These are phyloP conservation scores for Petrocephalus schoutedeni DNA, from an alignment of 2,797 vertebrate species.

Conservation along the genomic window DNA sequence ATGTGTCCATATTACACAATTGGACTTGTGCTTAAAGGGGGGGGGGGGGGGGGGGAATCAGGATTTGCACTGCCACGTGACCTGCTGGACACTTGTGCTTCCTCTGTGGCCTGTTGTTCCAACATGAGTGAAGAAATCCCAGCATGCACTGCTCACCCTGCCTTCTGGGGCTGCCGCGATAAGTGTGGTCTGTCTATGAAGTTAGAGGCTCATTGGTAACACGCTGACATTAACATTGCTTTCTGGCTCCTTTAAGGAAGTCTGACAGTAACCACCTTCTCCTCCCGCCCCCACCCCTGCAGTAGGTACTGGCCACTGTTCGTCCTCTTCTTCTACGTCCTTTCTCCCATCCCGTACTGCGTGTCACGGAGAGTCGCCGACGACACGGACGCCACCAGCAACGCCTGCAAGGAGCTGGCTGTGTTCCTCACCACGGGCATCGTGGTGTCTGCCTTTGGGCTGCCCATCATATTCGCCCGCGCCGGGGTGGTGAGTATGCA, in stretches of 20 bases:
- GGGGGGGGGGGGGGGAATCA: too few species aligned
- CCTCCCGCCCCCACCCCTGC: constrained; percentile 25
- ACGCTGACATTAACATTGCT: neutral
- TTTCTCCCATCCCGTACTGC: constrained; percentile 93
- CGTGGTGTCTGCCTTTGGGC: constrained; percentile 92
- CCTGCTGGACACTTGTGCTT: neutral
- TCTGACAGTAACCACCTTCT: neutral
- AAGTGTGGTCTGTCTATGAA: neutral
- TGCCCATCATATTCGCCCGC: constrained; percentile 89
- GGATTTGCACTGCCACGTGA: neutral
- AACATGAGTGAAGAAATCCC: neutral
- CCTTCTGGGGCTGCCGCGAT: neutral
- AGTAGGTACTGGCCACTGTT: constrained; percentile 96
- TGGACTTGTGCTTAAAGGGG: neutral
- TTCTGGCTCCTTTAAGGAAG: neutral
- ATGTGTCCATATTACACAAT: neutral
- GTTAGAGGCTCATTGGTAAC: neutral
- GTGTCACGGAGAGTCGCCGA: constrained; percentile 88
- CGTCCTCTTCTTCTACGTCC: constrained; percentile 95
- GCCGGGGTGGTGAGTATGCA: constrained; percentile 70
- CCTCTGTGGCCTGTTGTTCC: neutral
- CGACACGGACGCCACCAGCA: constrained; percentile 90
- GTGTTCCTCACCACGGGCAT: constrained; percentile 99
- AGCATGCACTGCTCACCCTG: neutral
- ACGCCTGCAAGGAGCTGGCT: constrained; percentile 95